phyloP scores from a whole-genome alignment of 1,140 invertebrate genomes.

The Diorhabda sublineata region DNA sequence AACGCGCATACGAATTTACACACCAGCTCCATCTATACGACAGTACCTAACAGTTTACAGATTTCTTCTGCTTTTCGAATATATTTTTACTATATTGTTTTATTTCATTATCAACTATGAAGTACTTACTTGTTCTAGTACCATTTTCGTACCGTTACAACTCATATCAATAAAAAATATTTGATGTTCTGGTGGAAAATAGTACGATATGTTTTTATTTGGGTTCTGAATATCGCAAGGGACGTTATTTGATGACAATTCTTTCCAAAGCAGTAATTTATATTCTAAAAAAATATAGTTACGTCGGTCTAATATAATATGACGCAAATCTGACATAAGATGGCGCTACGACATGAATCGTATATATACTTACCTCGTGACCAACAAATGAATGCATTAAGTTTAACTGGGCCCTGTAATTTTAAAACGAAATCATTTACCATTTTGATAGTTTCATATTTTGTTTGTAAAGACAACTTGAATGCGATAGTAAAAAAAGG shows the following conservation, averaged over 20 bases:
- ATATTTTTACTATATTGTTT: too few relatives aligned
- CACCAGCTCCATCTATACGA: too few relatives aligned
- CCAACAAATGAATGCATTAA: constrained; percentile 16
- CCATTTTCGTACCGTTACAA: constrained; percentile 1
- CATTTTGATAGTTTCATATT: constrained; percentile 13
- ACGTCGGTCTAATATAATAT: neutral
- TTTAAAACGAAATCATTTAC: constrained; percentile 13
- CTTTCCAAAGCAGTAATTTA: constrained; percentile 3
- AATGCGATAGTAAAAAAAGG: neutral
- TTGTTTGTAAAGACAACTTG: constrained; percentile 3
- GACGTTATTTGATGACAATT: constrained; percentile 2
- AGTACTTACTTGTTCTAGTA: constrained; percentile 3
- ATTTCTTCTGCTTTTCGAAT: too few relatives aligned
- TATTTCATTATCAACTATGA: too few relatives aligned
- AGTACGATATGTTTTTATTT: neutral
- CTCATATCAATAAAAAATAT: constrained; percentile 9
- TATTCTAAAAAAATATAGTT: constrained; percentile 6
- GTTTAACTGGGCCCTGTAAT: constrained; percentile 11
- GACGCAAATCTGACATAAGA: neutral
- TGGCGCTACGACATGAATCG: too few relatives aligned
- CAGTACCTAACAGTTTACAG: too few relatives aligned
- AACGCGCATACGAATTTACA: too few relatives aligned
- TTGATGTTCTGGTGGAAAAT: constrained; percentile 6
- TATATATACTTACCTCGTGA: neutral
- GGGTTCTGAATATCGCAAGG: neutral